Percentiles rank a stretch among this genome's conserved stretches.
Conservation (phyloP, 2,797 vertebrate genomes). For the Sebastes vulpes region DNA sequence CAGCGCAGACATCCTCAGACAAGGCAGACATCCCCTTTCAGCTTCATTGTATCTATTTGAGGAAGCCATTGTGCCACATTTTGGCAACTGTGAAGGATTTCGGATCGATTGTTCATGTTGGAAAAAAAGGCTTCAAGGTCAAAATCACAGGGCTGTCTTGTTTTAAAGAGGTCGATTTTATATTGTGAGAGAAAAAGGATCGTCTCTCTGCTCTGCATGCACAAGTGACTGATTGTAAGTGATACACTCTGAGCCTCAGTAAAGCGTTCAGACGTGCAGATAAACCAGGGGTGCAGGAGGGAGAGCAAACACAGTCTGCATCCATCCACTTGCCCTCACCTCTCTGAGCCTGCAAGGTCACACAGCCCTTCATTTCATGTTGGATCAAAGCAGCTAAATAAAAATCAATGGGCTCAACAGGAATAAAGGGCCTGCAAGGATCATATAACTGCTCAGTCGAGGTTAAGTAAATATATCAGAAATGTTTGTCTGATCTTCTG, state of each 20-base stretch:
- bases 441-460: slow-evolving; percentile 31
- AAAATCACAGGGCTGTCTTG: slow-evolving; percentile 6
- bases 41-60: slow-evolving; percentile 63
- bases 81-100: slow-evolving; percentile 26
- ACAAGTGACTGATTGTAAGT: slow-evolving; percentile 40
- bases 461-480: slow-evolving; percentile 17
- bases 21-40: slow-evolving; percentile 51
- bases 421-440: slow-evolving; percentile 41
- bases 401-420: slow-evolving; percentile 50
- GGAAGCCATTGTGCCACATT: slow-evolving; percentile 39
- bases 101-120: slow-evolving; percentile 24
- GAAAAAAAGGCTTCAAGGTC: slow-evolving; percentile 48
- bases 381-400: slow-evolving; percentile 61
- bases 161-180: slow-evolving; percentile 39
- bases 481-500: slow-evolving; percentile 16
- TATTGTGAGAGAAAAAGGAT: slow-evolving; percentile 10
- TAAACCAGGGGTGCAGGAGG: slow-evolving; percentile 14
- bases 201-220: slow-evolving; percentile 38
- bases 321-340: slow-evolving; percentile 13
- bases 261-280: slow-evolving; percentile 12
- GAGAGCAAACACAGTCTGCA: slow-evolving; percentile 31
- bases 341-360: slow-evolving; percentile 59
- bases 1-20: slow-evolving; percentile 49
- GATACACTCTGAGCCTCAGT: slow-evolving; percentile 33
- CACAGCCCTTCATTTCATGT: slow-evolving; percentile 53